Evolutionary conservation across 2,797 vertebrate species (phyloP).

Genomic region (Microctenopoma lineatum): DNA sequence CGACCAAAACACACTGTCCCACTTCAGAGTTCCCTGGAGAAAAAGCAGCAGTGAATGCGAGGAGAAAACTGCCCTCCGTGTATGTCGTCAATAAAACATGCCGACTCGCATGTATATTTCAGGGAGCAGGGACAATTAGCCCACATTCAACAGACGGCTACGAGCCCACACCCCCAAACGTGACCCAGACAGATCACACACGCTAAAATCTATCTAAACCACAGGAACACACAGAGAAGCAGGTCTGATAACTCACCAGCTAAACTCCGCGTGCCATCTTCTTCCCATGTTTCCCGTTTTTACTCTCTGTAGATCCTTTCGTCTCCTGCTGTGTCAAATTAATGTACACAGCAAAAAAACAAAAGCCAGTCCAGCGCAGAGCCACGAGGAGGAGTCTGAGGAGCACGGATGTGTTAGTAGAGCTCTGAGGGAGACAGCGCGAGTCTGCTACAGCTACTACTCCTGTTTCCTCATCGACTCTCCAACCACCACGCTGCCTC

Average conservation of each 20-base stretch:
- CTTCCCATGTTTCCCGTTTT: conserved; percentile 44
- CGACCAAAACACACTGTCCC: conserved; percentile 31
- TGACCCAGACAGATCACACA: conserved; percentile 48
- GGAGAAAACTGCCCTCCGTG: conserved; percentile 66
- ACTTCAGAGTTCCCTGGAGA: conserved; percentile 37
- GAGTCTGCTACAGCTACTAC: conserved; percentile 65
- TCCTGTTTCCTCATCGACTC: conserved; percentile 75
- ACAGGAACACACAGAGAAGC: background rate
- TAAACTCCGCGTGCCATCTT: conserved; percentile 77
- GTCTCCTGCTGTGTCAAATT: conserved; percentile 18
- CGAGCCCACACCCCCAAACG: conserved; percentile 62
- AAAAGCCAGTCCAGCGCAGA: conserved; percentile 38
- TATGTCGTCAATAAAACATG: conserved; percentile 77
- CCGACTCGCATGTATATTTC: conserved; percentile 78
- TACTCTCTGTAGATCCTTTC: conserved; percentile 36
- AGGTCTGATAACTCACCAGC: conserved; percentile 67
- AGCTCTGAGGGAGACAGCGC: conserved; percentile 47
- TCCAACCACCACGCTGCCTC: conserved; percentile 68
- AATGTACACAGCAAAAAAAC: conserved; percentile 15
- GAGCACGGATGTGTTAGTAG: conserved; percentile 47
- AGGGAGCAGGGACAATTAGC: conserved; percentile 67
- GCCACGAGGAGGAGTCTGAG: conserved; percentile 38
- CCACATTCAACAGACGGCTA: conserved; percentile 74
- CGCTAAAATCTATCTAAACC: conserved; percentile 16
- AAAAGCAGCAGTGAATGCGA: conserved; percentile 48